Evolutionary conservation across 53 echinoderm and acorn worm species (phyloP), one percentile per base, ranked within the genome.

Genomic region (Temnopleurus reevesii): DNA sequence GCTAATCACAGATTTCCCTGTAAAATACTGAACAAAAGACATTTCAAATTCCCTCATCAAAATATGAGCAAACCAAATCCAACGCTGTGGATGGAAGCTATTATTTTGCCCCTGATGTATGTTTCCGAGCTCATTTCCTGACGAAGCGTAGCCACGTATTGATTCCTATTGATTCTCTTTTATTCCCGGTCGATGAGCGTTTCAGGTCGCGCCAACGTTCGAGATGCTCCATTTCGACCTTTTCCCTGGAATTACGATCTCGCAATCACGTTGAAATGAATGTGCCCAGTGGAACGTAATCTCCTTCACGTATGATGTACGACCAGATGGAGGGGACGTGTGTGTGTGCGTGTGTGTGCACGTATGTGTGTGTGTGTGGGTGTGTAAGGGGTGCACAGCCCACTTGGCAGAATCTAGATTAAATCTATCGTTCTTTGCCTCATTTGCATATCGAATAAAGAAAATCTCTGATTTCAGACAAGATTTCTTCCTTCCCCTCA

Each of bases 71-170:
- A 63, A 31, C 17, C 31, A 29, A 15, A 38, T 71, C 19, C 2
- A 31, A 21, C 41, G 41, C 8, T 13, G n/a, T n/a, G n/a, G 71
- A 47, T 79, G 49, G 30, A 49, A 29, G 79, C 79, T 28, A 49
- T 79, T 46, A 79, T 79, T 79, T 49, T 45, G 38, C 30, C 49
- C 79, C 79, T 6, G 29, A 79, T 49, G 71, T 17, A 49, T 46
- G 79, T 49, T 79, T 79, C 79, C 79, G 46, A 79, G 46, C 79
- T 79, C 79, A 79, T 79, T 79, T 79, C 79, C 79, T 79, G 49
- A 8, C 31, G 30, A 49, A 79, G 79, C 46, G 46, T 79, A 79
- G 46, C 49, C 30, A 17, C 15, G 1, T 71, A 79, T 79, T 79
- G 79, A 79, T 79, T 49, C 19, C 29, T 34, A 79, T 79, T 49